phyloP scores from a whole-genome alignment of 2,888 invertebrate genomes.

The Nymphalis polychloros region DNA sequence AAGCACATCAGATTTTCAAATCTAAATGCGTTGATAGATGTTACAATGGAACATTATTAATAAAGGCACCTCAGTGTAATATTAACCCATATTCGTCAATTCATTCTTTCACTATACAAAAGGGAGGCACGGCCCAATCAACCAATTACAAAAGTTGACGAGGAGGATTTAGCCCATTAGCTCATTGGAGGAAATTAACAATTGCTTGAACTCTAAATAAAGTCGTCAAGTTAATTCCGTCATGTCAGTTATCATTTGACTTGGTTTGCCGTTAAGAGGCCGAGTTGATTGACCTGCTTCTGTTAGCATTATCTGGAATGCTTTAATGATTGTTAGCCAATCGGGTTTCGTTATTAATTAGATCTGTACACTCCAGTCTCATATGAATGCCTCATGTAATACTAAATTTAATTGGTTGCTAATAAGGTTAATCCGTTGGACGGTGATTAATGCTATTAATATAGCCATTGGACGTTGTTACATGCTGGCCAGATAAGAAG shows the following conservation, averaged over 20 bases:
- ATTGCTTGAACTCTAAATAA: slow-evolving; percentile 78
- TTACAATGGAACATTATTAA: slow-evolving; percentile 6
- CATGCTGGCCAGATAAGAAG: neutral
- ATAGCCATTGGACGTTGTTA: neutral
- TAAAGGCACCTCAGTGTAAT: slow-evolving; percentile 18
- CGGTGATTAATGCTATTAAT: slow-evolving; percentile 5
- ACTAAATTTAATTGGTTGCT: slow-evolving; percentile 27
- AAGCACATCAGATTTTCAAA: too few relatives aligned
- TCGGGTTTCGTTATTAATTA: slow-evolving; percentile 15
- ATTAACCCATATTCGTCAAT: slow-evolving; percentile 36
- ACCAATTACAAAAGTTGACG: slow-evolving; percentile 70
- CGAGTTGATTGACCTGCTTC: slow-evolving; percentile 34
- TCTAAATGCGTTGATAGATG: neutral
- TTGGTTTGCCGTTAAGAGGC: slow-evolving; percentile 47
- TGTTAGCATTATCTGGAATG: slow-evolving; percentile 37
- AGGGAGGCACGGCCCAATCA: slow-evolving; percentile 58
- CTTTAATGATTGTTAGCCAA: slow-evolving; percentile 35
- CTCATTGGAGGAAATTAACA: slow-evolving; percentile 80
- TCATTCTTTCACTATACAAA: slow-evolving; percentile 41
- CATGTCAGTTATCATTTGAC: slow-evolving; percentile 78
- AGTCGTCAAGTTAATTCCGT: slow-evolving; percentile 73
- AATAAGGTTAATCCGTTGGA: slow-evolving; percentile 20
- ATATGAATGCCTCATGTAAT: slow-evolving; percentile 7
- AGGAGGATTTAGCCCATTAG: slow-evolving; percentile 79
- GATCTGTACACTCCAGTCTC: slow-evolving; percentile 6